Percentiles rank a stretch among this genome's conserved stretches.
These are phyloP conservation scores for Hymenochirus boettgeri DNA, from an alignment of 2,113 vertebrate species.

Conservation along the genomic window DNA sequence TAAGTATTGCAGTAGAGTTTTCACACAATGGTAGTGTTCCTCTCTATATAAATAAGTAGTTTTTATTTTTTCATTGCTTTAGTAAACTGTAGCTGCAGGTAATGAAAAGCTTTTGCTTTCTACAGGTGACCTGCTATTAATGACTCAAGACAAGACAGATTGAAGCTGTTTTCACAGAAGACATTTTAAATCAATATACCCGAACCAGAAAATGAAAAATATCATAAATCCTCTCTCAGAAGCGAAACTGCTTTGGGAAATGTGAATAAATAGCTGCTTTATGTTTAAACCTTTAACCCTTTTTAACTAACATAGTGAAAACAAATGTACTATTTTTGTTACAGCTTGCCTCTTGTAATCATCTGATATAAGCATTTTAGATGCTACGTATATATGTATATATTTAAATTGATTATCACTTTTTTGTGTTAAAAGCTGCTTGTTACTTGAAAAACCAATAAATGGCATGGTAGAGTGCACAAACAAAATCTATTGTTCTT, in stretches of 20 bases:
- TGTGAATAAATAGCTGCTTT: conserved; percentile 25
- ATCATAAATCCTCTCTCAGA: conserved; percentile 43
- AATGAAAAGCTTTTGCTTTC: conserved; percentile 50
- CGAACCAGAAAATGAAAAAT: conserved; percentile 47
- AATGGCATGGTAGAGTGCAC: conserved; percentile 4
- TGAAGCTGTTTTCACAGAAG: conserved; percentile 47
- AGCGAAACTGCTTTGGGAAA: conserved; percentile 27
- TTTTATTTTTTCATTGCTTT: conserved; percentile 36
- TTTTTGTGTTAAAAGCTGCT: conserved; percentile 26
- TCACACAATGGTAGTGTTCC: conserved; percentile 9
- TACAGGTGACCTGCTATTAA: conserved; percentile 46
- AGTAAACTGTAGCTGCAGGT: conserved; percentile 43
- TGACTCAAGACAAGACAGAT: conserved; percentile 48
- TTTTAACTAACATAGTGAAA: conserved; percentile 24
- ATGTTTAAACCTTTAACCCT: conserved; percentile 22
- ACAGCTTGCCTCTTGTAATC: conserved; percentile 10
- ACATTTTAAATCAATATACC: conserved; percentile 49
- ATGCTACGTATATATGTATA: conserved; percentile 27
- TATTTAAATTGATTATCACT: conserved; percentile 22
- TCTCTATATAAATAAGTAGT: conserved; percentile 32
- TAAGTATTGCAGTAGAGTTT: conserved; percentile 8
- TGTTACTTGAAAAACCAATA: conserved; percentile 17
- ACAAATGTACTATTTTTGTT: conserved; percentile 18
- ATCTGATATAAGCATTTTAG: conserved; percentile 23
- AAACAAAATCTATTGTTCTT: background rate